A percentile compares a stretch with the other conserved stretches of the same genome.
Conservation (phyloP, 2,797 vertebrate species). For the Loriculus beryllinus region DNA sequence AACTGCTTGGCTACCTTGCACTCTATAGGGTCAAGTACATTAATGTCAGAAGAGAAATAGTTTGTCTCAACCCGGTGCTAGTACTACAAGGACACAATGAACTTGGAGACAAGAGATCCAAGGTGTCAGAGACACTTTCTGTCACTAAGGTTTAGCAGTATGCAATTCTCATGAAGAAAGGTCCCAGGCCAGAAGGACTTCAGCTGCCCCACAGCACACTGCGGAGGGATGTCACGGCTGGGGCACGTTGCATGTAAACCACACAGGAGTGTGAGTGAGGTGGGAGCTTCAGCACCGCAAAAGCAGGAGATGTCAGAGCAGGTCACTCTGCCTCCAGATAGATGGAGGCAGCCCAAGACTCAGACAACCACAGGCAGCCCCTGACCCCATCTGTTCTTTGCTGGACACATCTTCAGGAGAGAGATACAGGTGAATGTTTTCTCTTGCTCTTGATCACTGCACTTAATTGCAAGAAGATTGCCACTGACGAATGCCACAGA, state of each 20-base stretch:
- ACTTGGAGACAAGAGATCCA: neutral
- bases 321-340: neutral
- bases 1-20: constrained; percentile 6
- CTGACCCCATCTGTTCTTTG: neutral
- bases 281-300: neutral
- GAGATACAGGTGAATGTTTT: neutral
- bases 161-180: neutral
- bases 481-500: neutral
- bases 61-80: neutral
- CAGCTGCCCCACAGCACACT: neutral
- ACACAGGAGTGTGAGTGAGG: neutral
- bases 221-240: accelerated
- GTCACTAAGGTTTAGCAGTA: neutral
- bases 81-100: neutral
- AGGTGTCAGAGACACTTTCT: neutral
- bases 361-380: neutral
- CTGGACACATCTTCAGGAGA: neutral
- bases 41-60: neutral
- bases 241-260: accelerated
- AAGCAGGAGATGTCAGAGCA: neutral
- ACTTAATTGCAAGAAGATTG: neutral
- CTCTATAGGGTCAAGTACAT: constrained; percentile 1
- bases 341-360: neutral
- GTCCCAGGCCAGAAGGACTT: neutral
- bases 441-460: neutral